A percentile compares a stretch with the other conserved stretches of the same genome.
Evolutionary conservation across 2,888 invertebrate genomes (phyloP).

Genomic region (Coenonympha glycerion): DNA sequence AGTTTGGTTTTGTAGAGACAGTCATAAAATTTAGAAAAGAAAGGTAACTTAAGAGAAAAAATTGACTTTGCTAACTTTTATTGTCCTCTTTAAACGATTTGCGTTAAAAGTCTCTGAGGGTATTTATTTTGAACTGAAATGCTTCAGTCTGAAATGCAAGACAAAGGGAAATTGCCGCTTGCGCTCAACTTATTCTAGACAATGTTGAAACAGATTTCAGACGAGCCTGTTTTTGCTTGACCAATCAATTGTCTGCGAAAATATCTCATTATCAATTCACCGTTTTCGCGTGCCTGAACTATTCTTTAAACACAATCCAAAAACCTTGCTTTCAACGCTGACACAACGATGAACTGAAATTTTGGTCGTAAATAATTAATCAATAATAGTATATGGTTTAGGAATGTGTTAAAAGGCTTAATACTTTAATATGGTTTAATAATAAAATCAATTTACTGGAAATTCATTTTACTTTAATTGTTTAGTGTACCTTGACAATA

Average conservation of each 20-base stretch:
- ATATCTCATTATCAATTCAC: constrained; percentile 11
- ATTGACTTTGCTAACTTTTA: neutral
- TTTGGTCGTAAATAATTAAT: neutral
- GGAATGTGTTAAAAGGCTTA: too few species aligned
- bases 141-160: constrained; percentile 16
- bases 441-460: too few species aligned
- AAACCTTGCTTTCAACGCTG: neutral
- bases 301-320: neutral
- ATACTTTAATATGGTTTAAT: too few species aligned
- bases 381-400: too few species aligned
- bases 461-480: too few species aligned
- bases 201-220: constrained; percentile 23
- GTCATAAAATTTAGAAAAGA: too few species aligned
- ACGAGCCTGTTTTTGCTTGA: constrained; percentile 13
- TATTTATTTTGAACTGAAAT: neutral
- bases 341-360: neutral
- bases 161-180: constrained; percentile 16
- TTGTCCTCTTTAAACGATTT: neutral
- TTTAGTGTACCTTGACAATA: too few species aligned
- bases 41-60: too few species aligned
- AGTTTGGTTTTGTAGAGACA: neutral
- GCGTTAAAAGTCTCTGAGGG: neutral
- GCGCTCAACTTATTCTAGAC: constrained; percentile 15
- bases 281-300: neutral
- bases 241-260: constrained; percentile 19